Evolutionary conservation across 2,888 invertebrate genomes (phyloP), one percentile per base, ranked within the genome.

Genomic region (Pyrochroa serraticornis): DNA sequence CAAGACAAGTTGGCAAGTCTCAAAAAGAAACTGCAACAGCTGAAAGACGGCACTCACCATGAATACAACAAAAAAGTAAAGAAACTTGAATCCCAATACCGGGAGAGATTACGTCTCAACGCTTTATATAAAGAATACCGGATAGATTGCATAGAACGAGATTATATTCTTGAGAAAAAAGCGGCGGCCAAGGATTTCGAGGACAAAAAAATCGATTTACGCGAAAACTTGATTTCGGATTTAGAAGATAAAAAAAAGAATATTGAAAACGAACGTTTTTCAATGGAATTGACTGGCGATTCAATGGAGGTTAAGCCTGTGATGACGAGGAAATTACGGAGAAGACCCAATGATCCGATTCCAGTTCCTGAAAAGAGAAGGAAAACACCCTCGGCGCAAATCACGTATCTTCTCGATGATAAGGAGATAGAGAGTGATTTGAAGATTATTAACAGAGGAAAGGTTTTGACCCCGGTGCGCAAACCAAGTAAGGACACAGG

Each of bases 261-360:
- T 69, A 93, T 97, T 50, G 97, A 97, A 78, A 86, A 87, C 56
- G 97, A 97, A 76, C 81, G 95, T 31, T 79, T 88, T 63, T 91
- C 89, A 44, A 89, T 97, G 85, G 97, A 97, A 76, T 80, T 97
- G 0, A 94, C 93, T 49, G 94, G 92, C 62, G 94, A 92, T 77
- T 90, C 91, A 2, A 90, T 87, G 83, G 92, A 92, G 83, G 90
- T 92, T n/a, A 97, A 97, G 75, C 95, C 97, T 7, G 92, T 93
- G n/a, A 92, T 95, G 82, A 97, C 97, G 31, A 84, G 97, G 22
- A 97, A 97, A 78, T 81, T 97, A 22, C 83, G 97, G 3, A 84
- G 97, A 59, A 84, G 97, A 14, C 96, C 96, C 0, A 97, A 97
- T 78, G 97, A 97, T 78, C 97, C 97, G 0, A 85, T 93, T 37